phyloP scores from a whole-genome alignment of 2,888 invertebrate species.

The Drosophila mettleri region DNA sequence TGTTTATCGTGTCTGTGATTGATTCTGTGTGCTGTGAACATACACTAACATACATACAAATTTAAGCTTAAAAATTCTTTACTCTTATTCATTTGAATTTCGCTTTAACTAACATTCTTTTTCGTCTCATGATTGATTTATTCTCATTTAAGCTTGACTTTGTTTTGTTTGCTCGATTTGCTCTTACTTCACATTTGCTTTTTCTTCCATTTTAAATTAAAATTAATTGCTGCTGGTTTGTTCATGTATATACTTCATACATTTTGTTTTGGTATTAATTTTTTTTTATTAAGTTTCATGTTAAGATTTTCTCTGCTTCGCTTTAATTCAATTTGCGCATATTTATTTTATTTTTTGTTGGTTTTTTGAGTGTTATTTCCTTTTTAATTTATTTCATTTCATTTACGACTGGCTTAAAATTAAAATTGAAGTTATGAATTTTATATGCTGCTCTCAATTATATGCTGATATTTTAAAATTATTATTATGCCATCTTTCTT shows the following conservation, averaged over 20 bases:
- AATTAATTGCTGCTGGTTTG: slow-evolving; percentile 65
- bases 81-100: slow-evolving; percentile 56
- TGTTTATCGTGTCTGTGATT: slow-evolving; percentile 23
- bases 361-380: slow-evolving; percentile 44
- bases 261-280: slow-evolving; percentile 33
- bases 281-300: slow-evolving; percentile 40
- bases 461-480: slow-evolving; percentile 60
- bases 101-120: slow-evolving; percentile 67
- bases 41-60: slow-evolving; percentile 84
- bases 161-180: slow-evolving; percentile 57
- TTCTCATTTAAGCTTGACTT: slow-evolving; percentile 40
- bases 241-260: slow-evolving; percentile 49
- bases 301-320: slow-evolving; percentile 38
- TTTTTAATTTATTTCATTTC: slow-evolving; percentile 62
- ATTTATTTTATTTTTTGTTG: slow-evolving; percentile 36
- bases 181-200: slow-evolving; percentile 63
- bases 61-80: slow-evolving; percentile 82
- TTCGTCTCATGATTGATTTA: slow-evolving; percentile 20
- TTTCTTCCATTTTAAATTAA: slow-evolving; percentile 63
- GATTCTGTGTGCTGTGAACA: slow-evolving; percentile 62
- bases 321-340: slow-evolving; percentile 57
- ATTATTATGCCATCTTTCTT: slow-evolving; percentile 66
- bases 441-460: slow-evolving; percentile 58
- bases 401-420: slow-evolving; percentile 73
- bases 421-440: slow-evolving; percentile 75